Base-by-base conservation (phyloP, 2,888 invertebrate genomes). In the Xanthia togata region DNA sequence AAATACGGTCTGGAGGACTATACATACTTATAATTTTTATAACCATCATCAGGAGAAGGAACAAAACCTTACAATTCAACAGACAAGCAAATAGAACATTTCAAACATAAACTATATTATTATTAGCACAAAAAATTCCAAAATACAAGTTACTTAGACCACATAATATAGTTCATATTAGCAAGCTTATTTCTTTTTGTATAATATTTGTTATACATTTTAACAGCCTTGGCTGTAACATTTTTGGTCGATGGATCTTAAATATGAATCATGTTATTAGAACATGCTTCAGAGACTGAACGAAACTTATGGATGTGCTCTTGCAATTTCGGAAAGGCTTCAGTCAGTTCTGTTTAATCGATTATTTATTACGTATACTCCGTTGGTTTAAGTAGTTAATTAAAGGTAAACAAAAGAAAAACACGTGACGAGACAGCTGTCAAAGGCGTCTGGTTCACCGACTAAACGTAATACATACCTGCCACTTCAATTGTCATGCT, bases 221-320 rank as follows among this genome's bases (percentile, higher is more conserved):
- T 55, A 63, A 20, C 35, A 65, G 35, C 9, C 55, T n/a, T 9
- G 35, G n/a, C 9, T 55, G 5, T 68, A 64, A 76, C 65, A 47
- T 67, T 74, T 83, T 76, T 78, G 69, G 50, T 53, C 12, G 73
- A 76, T 76, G 76, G 71, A 78, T 79, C 60, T 72, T 75, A 17
- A 44, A 64, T 38, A 73, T 50, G 55, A 57, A 71, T 50, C 53
- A 65, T 65, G 57, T 63, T 75, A 71, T 75, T 59, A 41, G 23
- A 71, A 74, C 62, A 62, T 63, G 64, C 44, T 67, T 72, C 38
- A 35, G 17, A 35, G 41, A 38, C 20, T 59, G 14, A 35, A 57
- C 12, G 20, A 35, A 53, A 17, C 57, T 57, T 71, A 60, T 76
- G 69, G 65, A 78, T 73, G 11, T 17, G 31, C 38, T 35, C 4